These are phyloP conservation scores for Allenopithecus nigroviridis DNA, from an alignment of 2,797 vertebrate species.

Conservation along the genomic window DNA sequence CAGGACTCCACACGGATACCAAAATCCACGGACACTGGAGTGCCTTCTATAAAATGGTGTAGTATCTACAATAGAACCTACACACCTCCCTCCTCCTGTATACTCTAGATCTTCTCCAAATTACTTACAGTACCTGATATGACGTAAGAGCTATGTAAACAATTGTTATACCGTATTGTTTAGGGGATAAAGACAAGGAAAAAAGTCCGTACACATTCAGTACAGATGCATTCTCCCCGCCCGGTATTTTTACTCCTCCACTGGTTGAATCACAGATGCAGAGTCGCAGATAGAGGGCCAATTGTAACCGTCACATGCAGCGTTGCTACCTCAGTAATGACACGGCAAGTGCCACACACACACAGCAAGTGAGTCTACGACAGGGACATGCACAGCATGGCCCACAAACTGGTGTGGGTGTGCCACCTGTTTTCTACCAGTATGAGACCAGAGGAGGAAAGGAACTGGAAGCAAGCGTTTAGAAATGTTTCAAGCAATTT, in stretches of 20 bases:
- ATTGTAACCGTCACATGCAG: rapidly evolving
- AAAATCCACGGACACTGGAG: rapidly evolving
- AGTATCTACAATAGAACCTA: not conserved
- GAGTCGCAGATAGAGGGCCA: not conserved
- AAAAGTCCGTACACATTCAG: not conserved
- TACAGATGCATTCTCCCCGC: not conserved
- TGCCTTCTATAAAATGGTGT: not conserved
- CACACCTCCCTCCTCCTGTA: not conserved
- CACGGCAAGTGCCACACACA: not conserved
- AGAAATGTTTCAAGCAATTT: not conserved
- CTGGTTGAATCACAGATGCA: not conserved
- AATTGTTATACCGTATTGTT: not conserved
- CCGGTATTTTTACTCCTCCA: not conserved
- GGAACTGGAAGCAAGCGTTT: not conserved
- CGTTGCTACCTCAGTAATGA: rapidly evolving
- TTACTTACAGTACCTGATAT: not conserved
- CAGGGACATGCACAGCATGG: rapidly evolving
- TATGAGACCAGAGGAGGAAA: not conserved
- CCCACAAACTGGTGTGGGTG: rapidly evolving
- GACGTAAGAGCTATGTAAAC: not conserved
- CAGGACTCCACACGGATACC: not conserved
- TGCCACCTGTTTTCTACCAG: rapidly evolving
- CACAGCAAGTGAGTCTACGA: not conserved
- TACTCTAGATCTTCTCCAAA: not conserved
- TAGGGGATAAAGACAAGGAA: not conserved